Base-by-base conservation (phyloP, 2,113 vertebrate species). In the Ictalurus punctatus region DNA sequence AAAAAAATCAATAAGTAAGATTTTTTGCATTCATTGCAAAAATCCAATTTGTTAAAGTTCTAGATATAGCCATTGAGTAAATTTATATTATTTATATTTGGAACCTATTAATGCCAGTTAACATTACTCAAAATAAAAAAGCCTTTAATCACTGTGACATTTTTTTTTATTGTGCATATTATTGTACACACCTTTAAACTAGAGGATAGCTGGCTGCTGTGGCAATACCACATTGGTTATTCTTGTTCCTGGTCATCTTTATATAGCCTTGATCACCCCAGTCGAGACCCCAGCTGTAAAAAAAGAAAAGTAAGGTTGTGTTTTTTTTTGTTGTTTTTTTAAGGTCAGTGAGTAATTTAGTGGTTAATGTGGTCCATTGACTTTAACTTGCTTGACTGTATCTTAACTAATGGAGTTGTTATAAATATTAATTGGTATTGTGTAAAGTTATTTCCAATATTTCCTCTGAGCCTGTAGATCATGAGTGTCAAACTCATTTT, bases 211-310 rank as follows among this genome's bases (percentile, higher is more conserved):
- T 95, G 88, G 95, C 48, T 21, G 93, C 92, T 0, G 93, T 95
- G 23, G 95, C 94, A 63, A 96, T 95, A 19, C 95, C 96, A 89
- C 96, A 96, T 92, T 96, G 95, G 94, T 96, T 96, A 71, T 90
- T 48, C 88, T 94, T 95, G 91, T 96, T 95, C 89, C 95, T 94
- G 92, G 88, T 58, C 96, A 96, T 96, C 95, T 48, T 92, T 92
- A 96, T 96, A 93, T 95, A 96, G 54, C 96, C 96, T 8, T 90
- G 88, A 12, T 88, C 1, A 59, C 96, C 96, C 96, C 96, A 96
- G 1, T 1, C 4, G 0, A 91, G 73, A 86, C 96, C 95, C 96
- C 96, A 96, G 92, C 96, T 96, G 73, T 91, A 87, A 85, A 59
- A n/a, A 48, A 48, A 6, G 6, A 48, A 48, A 48, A 48, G 40